Evolutionary conservation across 2,888 invertebrate species (phyloP), one percentile per base, ranked within the genome.

Genomic region (Hydropsyche betteni): DNA sequence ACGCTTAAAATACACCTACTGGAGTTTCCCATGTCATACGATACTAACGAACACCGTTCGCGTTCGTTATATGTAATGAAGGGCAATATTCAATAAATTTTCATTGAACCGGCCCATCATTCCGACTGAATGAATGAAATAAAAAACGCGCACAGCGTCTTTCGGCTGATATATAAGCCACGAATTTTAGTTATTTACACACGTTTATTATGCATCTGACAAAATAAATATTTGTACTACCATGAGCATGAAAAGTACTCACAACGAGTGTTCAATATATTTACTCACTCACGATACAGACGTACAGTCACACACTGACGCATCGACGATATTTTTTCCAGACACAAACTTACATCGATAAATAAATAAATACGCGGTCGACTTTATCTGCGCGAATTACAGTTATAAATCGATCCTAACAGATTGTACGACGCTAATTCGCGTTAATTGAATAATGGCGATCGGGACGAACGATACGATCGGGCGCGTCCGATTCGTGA

Each of bases 1-100:
- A 70, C 51, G 75, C 58, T 74, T 74, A 68, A 74, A 69, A 55
- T 68, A 68, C 44, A 68, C 74, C 44, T 34, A 52, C 24, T 12
- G 69, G 12, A 51, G 36, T 71, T 71, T 55, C 55, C 14, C 34
- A 24, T 33, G 64, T 64, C 69, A 51, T 69, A 69, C 44, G 44
- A 44, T 44, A 44, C 44, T 44, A 44, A 16, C 34, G 38, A n/a
- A 34, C 36, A 68, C 68, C 69, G 51, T 69, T 33, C 51, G 34
- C 52, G n/a, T 24, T 44, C 38, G 69, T 69, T 69, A n/a, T 69
- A 14, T 10, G 10, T 38, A 44, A 38, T 44, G 7, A 64, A 24
- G 1, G 12, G 34, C n/a, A 8, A 64, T 24, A 7, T 12, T 36
- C 33, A 16, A 24, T 69, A 38, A 38, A 44, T 69, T 44, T 69